A percentile compares a stretch with the other conserved stretches of the same genome.
Evolutionary conservation across 2,888 invertebrate species (phyloP).

Genomic region (Endomychus coccineus): DNA sequence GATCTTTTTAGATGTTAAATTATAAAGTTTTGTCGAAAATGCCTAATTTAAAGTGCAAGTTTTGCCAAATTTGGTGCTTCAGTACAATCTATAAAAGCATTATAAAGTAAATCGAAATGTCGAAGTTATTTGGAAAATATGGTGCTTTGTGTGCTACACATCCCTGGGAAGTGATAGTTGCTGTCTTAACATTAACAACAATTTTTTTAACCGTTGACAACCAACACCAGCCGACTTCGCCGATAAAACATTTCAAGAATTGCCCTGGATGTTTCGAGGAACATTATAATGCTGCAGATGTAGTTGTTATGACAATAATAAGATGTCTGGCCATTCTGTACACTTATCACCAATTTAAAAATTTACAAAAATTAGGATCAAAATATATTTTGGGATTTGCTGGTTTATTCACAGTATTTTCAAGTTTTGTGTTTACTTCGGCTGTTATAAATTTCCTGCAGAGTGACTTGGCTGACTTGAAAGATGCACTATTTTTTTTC

Average conservation of each 20-base stretch:
- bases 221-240: constrained; percentile 33
- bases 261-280: constrained; percentile 44
- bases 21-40: too few species aligned
- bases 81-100: too few species aligned
- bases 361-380: constrained; percentile 79
- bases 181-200: constrained; percentile 68
- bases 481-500: constrained; percentile 88
- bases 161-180: constrained; percentile 91
- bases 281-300: constrained; percentile 70
- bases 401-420: constrained; percentile 84
- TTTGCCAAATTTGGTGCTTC: too few species aligned
- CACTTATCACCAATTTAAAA: constrained; percentile 86
- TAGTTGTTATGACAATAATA: constrained; percentile 84
- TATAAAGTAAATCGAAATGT: too few species aligned
- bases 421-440: constrained; percentile 86
- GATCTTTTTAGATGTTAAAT: too few species aligned
- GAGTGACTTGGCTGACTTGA: constrained; percentile 78
- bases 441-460: constrained; percentile 81
- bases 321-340: constrained; percentile 84
- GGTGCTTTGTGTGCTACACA: constrained; percentile 86
- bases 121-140: constrained; percentile 64
- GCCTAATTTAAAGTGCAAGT: too few species aligned
- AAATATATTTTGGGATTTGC: constrained; percentile 78
- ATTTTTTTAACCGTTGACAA: constrained; percentile 68
- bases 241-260: constrained; percentile 19